Conservation (phyloP, 1,140 invertebrate species). For the Philopotamus ludificatus region DNA sequence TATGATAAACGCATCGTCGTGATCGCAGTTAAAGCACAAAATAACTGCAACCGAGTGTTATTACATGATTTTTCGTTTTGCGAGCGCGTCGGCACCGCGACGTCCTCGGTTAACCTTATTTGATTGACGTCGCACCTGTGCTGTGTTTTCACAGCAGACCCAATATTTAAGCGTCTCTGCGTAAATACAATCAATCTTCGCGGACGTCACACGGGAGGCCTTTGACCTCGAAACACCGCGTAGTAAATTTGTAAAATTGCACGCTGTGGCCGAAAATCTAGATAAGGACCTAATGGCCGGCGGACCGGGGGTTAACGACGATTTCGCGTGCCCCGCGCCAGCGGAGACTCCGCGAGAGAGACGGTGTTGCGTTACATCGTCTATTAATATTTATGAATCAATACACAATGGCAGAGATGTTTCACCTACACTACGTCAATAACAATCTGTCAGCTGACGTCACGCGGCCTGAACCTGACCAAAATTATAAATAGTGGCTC, state of each 20-base stretch:
- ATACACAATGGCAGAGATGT: conserved; percentile 7
- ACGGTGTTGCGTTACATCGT: not conserved
- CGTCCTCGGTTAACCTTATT: not conserved
- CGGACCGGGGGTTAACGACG: not conserved
- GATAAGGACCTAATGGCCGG: not conserved
- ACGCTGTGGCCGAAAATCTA: not conserved
- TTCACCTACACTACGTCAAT: not conserved
- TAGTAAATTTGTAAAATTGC: not conserved
- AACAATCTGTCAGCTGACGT: conserved; percentile 2
- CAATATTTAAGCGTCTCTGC: not conserved
- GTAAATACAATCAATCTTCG: not conserved
- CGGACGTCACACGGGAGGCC: not conserved
- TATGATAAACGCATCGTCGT: not conserved
- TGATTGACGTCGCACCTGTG: not conserved
- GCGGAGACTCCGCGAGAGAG: not conserved
- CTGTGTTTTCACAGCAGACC: not conserved
- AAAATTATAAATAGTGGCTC: not conserved
- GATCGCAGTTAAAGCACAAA: not conserved
- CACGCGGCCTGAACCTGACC: not conserved
- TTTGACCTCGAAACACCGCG: not conserved
- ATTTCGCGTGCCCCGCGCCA: not conserved
- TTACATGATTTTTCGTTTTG: not conserved
- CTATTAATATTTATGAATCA: conserved; percentile 23
- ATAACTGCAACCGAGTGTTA: not conserved
- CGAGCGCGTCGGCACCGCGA: not conserved